A percentile compares a stretch with the other conserved stretches of the same genome.
phyloP scores from a whole-genome alignment of 2,113 vertebrate genomes.

The Pundamilia nyererei region DNA sequence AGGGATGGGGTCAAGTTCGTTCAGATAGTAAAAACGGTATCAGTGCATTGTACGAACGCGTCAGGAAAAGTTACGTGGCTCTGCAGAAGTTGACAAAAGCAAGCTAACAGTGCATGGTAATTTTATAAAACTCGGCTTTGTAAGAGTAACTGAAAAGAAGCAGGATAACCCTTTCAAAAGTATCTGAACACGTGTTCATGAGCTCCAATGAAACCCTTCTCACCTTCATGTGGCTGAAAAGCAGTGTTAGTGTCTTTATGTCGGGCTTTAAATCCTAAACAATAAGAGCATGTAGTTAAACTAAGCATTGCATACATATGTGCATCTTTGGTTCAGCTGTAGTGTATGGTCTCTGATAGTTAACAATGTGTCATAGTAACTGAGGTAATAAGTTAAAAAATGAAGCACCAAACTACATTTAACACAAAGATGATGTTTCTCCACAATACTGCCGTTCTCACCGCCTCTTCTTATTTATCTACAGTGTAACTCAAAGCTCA shows the following conservation, averaged over 20 bases:
- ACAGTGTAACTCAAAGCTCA: neutral
- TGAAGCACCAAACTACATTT: conserved; percentile 81
- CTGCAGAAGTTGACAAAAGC: conserved; percentile 12
- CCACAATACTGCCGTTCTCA: neutral
- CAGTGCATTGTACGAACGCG: conserved; percentile 65
- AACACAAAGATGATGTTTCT: conserved; percentile 1
- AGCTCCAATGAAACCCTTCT: neutral
- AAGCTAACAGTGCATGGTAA: neutral
- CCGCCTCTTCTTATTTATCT: conserved; percentile 1
- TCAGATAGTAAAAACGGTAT: conserved; percentile 52
- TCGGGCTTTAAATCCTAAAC: neutral
- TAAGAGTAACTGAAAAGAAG: neutral
- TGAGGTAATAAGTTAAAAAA: conserved; percentile 93
- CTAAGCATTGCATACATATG: conserved; percentile 52
- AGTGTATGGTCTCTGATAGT: conserved; percentile 46
- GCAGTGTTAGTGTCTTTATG: conserved; percentile 57
- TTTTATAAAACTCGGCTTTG: conserved; percentile 2
- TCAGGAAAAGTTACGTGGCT: neutral
- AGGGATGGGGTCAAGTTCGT: conserved; percentile 31
- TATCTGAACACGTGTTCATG: neutral
- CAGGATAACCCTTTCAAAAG: conserved; percentile 22
- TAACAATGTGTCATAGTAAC: conserved; percentile 35
- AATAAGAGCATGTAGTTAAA: conserved; percentile 1
- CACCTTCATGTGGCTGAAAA: neutral
- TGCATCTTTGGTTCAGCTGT: conserved; percentile 74